A percentile compares a stretch with the other conserved stretches of the same genome.
Conservation (phyloP, 2,113 vertebrate genomes). For the Chiloscyllium plagiosum region DNA sequence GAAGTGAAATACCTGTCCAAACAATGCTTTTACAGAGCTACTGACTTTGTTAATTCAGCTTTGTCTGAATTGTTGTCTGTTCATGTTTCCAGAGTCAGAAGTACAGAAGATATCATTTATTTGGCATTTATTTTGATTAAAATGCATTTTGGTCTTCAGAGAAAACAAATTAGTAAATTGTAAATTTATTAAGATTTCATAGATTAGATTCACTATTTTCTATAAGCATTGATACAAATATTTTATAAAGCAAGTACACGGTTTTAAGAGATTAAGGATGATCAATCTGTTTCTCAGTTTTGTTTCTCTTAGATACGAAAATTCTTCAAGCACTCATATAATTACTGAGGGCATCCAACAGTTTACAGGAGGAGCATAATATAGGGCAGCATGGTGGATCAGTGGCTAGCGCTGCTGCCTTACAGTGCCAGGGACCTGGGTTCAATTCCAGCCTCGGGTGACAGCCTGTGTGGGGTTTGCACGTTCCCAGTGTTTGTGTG, state of each 20-base stretch:
- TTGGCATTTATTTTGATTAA: not conserved
- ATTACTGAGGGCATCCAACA: not conserved
- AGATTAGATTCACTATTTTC: not conserved
- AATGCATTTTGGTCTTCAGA: not conserved
- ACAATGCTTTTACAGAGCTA: not conserved
- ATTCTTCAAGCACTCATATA: not conserved
- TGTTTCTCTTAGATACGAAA: not conserved
- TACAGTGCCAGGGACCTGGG: too few species aligned
- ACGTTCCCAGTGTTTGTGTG: too few species aligned
- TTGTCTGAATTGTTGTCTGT: not conserved
- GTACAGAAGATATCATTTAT: not conserved
- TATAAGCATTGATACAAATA: not conserved
- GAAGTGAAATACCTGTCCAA: not conserved
- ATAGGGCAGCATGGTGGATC: too few species aligned
- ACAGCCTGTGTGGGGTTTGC: too few species aligned
- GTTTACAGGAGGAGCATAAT: too few species aligned
- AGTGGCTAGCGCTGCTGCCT: too few species aligned
- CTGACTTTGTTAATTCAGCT: not conserved
- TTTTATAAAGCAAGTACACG: not conserved
- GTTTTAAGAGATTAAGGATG: not conserved
- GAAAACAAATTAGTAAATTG: not conserved
- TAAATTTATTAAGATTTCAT: not conserved
- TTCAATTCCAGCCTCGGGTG: too few species aligned
- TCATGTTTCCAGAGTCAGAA: not conserved
- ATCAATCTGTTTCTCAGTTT: not conserved